Base-by-base conservation (phyloP, 1,140 invertebrate species). In the Drosophila kanapiae region DNA sequence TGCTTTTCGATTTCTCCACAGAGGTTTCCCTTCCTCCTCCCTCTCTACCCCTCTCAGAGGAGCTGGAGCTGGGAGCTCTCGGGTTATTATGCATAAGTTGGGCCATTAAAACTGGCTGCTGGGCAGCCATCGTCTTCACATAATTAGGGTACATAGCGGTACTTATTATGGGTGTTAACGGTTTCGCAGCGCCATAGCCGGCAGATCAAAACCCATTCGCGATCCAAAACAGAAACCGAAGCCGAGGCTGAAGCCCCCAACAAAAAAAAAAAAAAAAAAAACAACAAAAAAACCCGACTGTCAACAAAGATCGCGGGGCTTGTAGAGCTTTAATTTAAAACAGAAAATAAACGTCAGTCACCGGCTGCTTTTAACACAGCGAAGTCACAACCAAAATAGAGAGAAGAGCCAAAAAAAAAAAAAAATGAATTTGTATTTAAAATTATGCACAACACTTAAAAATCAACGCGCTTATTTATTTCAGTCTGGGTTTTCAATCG, bases 401-500 rank as follows among this genome's bases (percentile, higher is more conserved):
- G 48, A 48, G 56, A 74, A 75, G 18, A 68, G 67, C 27, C 62
- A 64, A 65, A 72, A 43, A 76, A 31, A 31, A 31, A 7, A 31
- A 6, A 31, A 31, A 31, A 31, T 31, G 7, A 6, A 31, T 78
- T 70, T 47, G 70, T 90, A 90, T 90, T 90, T 90, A 90, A 90
- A 90, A 82, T 90, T 90, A 90, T 90, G 82, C 85, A 90, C 78
- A 90, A 90, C 85, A 90, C 85, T 90, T 90, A 90, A 88, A 88
- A 90, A 90, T 88, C 85, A 88, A 88, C 81, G 85, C 85, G 76
- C 58, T 75, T 84, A 83, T 83, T 82, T 87, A 82, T 78, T 82
- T 83, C 64, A 63, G 47, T 76, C 45, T 62, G 40, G 62, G 16
- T 64, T 62, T 48, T 65, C 70, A 61, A 74, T 62, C 84, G 79